Evolutionary conservation across 2,113 vertebrate genomes (phyloP), one percentile per base, ranked within the genome.

Genomic region (Erpornis zantholeuca): DNA sequence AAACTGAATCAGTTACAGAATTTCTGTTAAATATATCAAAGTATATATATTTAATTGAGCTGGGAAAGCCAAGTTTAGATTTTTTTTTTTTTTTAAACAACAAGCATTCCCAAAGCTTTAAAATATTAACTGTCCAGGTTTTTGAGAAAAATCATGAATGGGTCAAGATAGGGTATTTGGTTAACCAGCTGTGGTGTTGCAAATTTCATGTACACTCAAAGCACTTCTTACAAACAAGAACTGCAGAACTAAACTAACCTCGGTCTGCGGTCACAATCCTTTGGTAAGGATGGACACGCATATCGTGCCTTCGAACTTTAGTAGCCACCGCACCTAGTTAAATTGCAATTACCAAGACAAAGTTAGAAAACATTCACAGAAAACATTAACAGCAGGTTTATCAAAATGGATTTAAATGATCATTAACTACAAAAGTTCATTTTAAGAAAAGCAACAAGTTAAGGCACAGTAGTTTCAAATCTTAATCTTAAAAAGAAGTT

Each of bases 251-350:
- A 99, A 98, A 99, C 99, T 99, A 99, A 99, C 99, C 99, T 99
- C 99, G 99, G 99, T 99, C 99, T 99, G 99, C 99, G 99, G 99
- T 99, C 99, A 99, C 98, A 99, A 99, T 99, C 99, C 99, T 99
- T 99, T 99, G 99, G 99, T 99, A 99, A 99, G 99, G 99, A 99
- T 99, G 99, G 99, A 99, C 99, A 98, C 99, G 99, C 99, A 99
- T 99, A 99, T 99, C 99, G 99, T 99, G 99, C 99, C 99, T 99
- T 99, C 99, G 99, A 98, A 99, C 99, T 99, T 99, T 99, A 99
- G 99, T 99, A 98, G 99, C 99, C 99, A 99, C 99, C 98, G 99
- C 99, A 99, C 99, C 99, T 99, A 99, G 99, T 99, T 98, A 99
- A 98, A 99, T 99, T 98, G 98, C 98, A 99, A 99, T 99, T 97